phyloP scores from a whole-genome alignment of 1,140 invertebrate species.

The Acromyrmex charruanus region DNA sequence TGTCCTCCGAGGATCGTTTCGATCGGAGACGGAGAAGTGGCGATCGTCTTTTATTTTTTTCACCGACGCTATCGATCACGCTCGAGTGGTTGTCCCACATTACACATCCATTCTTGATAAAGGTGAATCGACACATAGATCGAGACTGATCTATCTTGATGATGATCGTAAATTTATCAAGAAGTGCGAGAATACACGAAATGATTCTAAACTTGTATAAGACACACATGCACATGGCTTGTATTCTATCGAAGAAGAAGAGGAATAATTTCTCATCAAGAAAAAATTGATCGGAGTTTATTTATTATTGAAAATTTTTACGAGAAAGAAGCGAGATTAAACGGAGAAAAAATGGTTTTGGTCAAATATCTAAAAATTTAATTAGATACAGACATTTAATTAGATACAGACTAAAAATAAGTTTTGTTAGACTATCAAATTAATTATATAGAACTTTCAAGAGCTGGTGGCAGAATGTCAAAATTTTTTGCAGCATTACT shows the following conservation, averaged over 20 bases:
- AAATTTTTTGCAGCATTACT: too few species aligned
- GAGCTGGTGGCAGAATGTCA: too few species aligned
- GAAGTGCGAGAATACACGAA: neutral
- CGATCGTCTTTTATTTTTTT: conserved; percentile 48
- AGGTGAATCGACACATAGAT: conserved; percentile 41
- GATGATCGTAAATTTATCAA: conserved; percentile 26
- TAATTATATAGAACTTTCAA: too few species aligned
- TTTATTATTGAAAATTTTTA: neutral
- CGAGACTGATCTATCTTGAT: conserved; percentile 27
- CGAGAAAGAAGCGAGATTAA: neutral
- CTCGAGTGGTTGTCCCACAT: conserved; percentile 30
- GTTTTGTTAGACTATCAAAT: too few species aligned
- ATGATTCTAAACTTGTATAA: neutral
- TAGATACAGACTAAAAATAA: too few species aligned
- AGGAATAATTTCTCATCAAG: neutral
- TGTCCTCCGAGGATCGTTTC: conserved; percentile 54
- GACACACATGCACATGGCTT: neutral
- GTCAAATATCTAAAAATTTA: too few species aligned
- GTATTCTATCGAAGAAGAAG: neutral
- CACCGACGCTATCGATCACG: conserved; percentile 47
- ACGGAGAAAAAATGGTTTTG: too few species aligned
- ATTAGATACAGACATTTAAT: too few species aligned
- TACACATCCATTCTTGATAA: conserved; percentile 51
- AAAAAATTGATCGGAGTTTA: neutral
- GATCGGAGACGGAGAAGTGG: conserved; percentile 30